phyloP scores from a whole-genome alignment of 92 coral and sea anemone species.

The Epizoanthus illoricatus region DNA sequence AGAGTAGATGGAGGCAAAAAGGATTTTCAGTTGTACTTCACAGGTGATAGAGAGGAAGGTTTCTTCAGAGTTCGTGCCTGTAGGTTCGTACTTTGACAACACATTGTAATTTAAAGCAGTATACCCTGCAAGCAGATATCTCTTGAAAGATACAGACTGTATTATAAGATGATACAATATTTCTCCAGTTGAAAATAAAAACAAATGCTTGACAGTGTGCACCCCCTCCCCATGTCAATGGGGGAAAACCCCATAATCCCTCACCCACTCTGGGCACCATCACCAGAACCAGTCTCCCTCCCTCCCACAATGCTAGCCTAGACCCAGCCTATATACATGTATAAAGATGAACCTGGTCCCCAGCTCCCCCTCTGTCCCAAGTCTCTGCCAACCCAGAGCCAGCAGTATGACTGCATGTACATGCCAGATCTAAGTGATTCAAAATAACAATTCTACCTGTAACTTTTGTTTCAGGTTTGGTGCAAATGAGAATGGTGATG shows the following conservation, averaged over 20 bases:
- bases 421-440: background rate
- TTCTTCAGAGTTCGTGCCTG: conserved; percentile 95
- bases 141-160: no score
- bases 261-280: no score
- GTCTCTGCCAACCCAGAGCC: background rate
- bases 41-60: conserved; percentile 82
- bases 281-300: background rate
- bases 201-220: no score
- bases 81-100: conserved; percentile 58
- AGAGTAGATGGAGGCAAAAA: conserved; percentile 90
- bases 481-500: conserved; percentile 67
- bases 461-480: conserved; percentile 69
- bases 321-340: no score
- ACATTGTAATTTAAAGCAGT: background rate
- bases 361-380: background rate
- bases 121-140: no score
- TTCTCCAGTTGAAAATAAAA: no score
- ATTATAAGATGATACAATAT: no score
- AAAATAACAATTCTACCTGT: background rate
- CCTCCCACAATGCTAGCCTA: background rate
- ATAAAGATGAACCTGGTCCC: no score
- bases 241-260: background rate
- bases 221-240: background rate
- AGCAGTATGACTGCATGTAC: background rate
- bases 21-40: conserved; percentile 87